Evolutionary conservation across 2,888 invertebrate species (phyloP).

Genomic region (Halictus ligatus): DNA sequence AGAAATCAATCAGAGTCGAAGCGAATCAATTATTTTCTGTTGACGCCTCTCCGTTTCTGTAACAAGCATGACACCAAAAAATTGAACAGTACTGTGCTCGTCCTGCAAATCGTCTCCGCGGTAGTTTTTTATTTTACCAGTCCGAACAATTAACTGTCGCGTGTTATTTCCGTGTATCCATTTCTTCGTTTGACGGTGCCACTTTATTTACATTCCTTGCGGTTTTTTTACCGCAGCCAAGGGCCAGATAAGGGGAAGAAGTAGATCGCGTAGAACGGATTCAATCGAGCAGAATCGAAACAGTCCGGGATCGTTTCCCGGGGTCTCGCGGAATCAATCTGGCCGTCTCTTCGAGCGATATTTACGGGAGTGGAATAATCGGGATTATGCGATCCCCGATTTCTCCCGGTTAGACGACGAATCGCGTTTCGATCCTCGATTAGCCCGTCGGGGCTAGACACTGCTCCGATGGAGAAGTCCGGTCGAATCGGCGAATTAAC

Average conservation of each 20-base stretch:
- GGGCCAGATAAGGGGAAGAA: not conserved
- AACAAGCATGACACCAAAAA: not conserved
- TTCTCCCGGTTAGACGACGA: not conserved
- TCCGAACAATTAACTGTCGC: not conserved
- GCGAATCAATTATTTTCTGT: not conserved
- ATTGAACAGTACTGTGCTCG: too few species aligned
- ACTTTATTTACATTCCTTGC: not conserved
- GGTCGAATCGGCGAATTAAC: conserved; percentile 55
- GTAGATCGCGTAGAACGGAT: not conserved
- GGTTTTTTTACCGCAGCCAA: not conserved
- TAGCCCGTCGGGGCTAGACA: conserved; percentile 24
- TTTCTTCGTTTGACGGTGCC: not conserved
- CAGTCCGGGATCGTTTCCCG: not conserved
- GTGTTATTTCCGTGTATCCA: not conserved
- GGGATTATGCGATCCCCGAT: conserved; percentile 23
- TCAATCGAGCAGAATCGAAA: conserved; percentile 8
- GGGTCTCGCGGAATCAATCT: not conserved
- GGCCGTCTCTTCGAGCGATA: conserved; percentile 17
- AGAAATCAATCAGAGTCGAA: not conserved
- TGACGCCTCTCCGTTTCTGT: not conserved
- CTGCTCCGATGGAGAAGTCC: not conserved
- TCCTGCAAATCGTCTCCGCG: too few species aligned
- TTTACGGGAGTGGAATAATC: conserved; percentile 17
- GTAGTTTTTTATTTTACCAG: not conserved
- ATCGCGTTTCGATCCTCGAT: conserved; percentile 38